Evolutionary conservation across 2,113 vertebrate genomes (phyloP), one percentile per base, ranked within the genome.

Genomic region (Nothoprocta perdicaria): DNA sequence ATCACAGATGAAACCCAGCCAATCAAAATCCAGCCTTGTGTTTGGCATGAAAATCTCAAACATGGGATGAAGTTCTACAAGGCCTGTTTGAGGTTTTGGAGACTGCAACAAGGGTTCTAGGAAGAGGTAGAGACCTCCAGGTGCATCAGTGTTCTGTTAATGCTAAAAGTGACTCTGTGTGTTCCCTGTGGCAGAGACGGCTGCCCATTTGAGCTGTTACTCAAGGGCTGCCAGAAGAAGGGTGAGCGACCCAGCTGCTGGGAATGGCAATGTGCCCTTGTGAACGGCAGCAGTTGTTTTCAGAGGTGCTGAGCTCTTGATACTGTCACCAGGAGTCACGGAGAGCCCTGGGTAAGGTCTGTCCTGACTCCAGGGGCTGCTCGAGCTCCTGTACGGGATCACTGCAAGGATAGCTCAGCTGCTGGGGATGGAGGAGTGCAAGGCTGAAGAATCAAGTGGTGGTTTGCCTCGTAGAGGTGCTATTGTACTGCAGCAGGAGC

Each of bases 251-350:
- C 53, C 53, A 31, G 53, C 50, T 52, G 50, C 50, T 52, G 50
- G 5, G 24, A 23, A 19, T 23, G 50, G 23, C 11, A 12, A 12
- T 14, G 50, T 52, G 50, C 50, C 50, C 50, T 52, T 26, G 22
- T 14, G 12, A 26, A 52, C 22, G n/a, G 1, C 2, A 0, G 2
- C 35, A 4, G 23, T 26, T 1, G 0, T 31, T 45, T 18, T 52
- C 14, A 50, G 60, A 0, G 3, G 66, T 14, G 31, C 27, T 3
- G 7, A 41, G 4, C 38, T 75, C 38, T 67, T 55, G 24, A 16
- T 13, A 12, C 72, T 23, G 24, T 8, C 52, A 14, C 38, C 41
- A 57, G 31, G 9, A 14, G 2, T 6, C 61, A 35, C 0, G 1
- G 6, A 18, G 31, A 5, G n/a, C 9, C 26, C 7, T 1, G 16